These are phyloP conservation scores for Rhinoraja longicauda DNA, from an alignment of 2,797 vertebrate genomes.

Conservation along the genomic window DNA sequence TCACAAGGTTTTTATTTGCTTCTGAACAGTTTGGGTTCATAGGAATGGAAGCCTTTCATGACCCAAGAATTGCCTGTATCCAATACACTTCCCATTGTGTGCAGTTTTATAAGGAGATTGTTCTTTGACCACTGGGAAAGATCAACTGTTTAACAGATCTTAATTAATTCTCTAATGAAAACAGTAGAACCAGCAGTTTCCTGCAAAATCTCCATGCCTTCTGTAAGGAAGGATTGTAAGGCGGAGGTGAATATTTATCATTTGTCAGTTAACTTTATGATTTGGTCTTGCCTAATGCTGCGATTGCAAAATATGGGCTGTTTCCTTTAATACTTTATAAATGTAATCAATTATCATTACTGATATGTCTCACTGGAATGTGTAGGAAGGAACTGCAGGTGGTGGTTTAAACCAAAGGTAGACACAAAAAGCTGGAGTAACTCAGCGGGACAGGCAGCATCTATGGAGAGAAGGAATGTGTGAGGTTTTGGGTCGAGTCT, in stretches of 20 bases:
- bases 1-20: no score
- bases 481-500: no score
- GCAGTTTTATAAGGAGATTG: neutral
- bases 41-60: no score
- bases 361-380: neutral
- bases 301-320: neutral
- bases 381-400: no score
- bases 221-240: neutral
- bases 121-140: neutral
- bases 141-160: neutral
- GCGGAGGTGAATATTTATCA: neutral
- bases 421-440: no score
- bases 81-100: neutral
- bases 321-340: neutral
- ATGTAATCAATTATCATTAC: neutral
- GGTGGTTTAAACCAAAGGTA: no score
- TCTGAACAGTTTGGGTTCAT: no score
- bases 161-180: neutral
- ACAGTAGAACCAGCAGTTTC: neutral
- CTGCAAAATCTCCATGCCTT: neutral
- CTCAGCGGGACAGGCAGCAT: no score
- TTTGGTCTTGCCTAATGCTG: neutral
- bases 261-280: neutral
- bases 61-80: no score
- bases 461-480: no score